Conservation (phyloP, 2,888 invertebrate genomes). For the Lasius fuliginosus region DNA sequence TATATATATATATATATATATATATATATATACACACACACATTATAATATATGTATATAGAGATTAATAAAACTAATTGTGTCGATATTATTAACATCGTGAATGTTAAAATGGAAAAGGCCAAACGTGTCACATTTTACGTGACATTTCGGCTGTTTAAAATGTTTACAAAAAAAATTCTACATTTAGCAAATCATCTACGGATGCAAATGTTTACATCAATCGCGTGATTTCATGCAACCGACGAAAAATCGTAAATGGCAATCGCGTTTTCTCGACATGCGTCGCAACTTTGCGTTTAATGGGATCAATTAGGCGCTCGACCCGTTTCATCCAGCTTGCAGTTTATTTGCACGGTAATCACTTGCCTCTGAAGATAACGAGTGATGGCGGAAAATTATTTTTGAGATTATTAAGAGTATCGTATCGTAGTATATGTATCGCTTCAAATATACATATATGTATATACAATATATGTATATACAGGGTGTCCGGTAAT, state of each 20-base stretch:
- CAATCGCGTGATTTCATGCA: constrained; percentile 23
- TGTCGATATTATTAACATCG: not conserved
- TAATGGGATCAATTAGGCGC: constrained; percentile 38
- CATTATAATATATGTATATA: not conserved
- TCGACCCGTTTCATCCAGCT: constrained; percentile 7
- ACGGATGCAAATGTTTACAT: constrained; percentile 22
- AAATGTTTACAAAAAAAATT: constrained; percentile 4
- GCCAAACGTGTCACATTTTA: constrained; percentile 3
- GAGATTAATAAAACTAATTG: not conserved
- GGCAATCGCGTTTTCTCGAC: constrained; percentile 12
- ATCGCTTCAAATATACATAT: constrained; percentile 4
- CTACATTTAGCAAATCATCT: constrained; percentile 9
- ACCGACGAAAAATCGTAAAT: constrained; percentile 20
- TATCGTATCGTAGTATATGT: constrained; percentile 11
- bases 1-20: not conserved
- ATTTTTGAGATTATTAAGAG: constrained; percentile 20
- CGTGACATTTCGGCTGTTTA: constrained; percentile 32
- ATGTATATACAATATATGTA: not conserved
- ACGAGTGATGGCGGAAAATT: constrained; percentile 10
- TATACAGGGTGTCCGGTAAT: not conserved
- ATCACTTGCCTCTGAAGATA: constrained; percentile 13
- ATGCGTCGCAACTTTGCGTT: constrained; percentile 31
- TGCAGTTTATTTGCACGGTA: constrained; percentile 42
- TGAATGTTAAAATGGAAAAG: constrained; percentile 13
- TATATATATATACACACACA: not conserved